Conservation (phyloP, 2,888 invertebrate genomes). For the Chrysolina americana region DNA sequence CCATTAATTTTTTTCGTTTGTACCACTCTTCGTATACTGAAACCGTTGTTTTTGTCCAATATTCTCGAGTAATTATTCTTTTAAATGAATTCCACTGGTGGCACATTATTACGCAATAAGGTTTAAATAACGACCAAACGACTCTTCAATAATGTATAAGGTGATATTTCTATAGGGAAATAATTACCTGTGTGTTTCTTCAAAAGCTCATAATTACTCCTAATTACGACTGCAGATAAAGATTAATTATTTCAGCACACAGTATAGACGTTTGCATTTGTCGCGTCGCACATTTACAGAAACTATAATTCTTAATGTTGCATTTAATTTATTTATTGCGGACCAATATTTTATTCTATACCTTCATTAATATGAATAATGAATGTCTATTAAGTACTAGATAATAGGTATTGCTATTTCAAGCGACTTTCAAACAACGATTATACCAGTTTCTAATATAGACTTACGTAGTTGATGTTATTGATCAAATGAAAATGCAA, state of each 20-base stretch:
- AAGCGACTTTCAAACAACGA: slow-evolving; percentile 7
- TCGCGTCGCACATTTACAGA: slow-evolving; percentile 22
- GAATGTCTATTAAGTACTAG: neutral
- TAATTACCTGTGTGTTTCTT: slow-evolving; percentile 32
- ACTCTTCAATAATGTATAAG: slow-evolving; percentile 35
- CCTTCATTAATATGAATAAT: slow-evolving; percentile 22
- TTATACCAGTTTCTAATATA: neutral
- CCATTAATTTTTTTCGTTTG: no score
- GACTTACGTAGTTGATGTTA: neutral
- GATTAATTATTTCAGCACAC: slow-evolving; percentile 46
- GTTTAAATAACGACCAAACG: neutral
- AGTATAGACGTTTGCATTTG: slow-evolving; percentile 35
- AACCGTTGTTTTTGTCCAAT: no score
- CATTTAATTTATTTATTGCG: slow-evolving; percentile 22
- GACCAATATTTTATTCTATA: slow-evolving; percentile 25
- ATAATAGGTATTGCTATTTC: slow-evolving; percentile 9
- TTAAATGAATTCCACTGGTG: no score
- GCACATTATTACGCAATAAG: neutral
- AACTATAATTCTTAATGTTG: slow-evolving; percentile 23
- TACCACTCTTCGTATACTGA: no score
- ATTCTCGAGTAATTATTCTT: no score
- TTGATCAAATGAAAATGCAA: no score
- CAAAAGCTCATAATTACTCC: slow-evolving; percentile 35
- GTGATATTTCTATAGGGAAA: slow-evolving; percentile 28
- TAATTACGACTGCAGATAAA: slow-evolving; percentile 44